Conservation (phyloP, 2,113 vertebrate species). For the Platysternon megacephalum region DNA sequence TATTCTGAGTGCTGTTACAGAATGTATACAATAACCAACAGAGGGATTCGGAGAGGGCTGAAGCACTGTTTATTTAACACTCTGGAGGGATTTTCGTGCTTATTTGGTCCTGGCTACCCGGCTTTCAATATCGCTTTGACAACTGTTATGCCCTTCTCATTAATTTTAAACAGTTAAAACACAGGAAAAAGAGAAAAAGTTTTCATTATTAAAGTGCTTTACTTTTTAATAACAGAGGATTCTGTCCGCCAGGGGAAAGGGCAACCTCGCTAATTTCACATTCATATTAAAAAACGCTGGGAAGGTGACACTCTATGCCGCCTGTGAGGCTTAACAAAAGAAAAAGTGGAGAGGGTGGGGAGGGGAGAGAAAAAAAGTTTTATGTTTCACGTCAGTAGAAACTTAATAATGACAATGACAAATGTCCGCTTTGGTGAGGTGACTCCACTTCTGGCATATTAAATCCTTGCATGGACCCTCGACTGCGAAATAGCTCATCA, state of each 20-base stretch:
- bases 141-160: constrained; percentile 92
- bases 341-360: constrained; percentile 50
- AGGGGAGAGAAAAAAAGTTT: constrained; percentile 64
- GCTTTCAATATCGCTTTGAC: constrained; percentile 94
- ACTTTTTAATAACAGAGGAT: constrained; percentile 94
- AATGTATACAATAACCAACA: constrained; percentile 99
- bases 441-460: constrained; percentile 1
- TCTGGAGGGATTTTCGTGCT: constrained; percentile 96
- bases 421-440: constrained; percentile 70
- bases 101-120: constrained; percentile 87
- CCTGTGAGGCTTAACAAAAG: constrained; percentile 79
- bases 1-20: constrained; percentile 94
- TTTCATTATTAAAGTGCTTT: constrained; percentile 98
- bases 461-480: constrained; percentile 30
- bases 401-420: constrained; percentile 56
- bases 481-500: background rate
- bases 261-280: constrained; percentile 85
- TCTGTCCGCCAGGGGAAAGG: constrained; percentile 85
- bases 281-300: constrained; percentile 85
- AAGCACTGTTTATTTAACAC: constrained; percentile 97
- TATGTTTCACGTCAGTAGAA: constrained; percentile 68
- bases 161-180: constrained; percentile 96
- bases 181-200: constrained; percentile 88
- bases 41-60: constrained; percentile 87
- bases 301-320: constrained; percentile 80